Evolutionary conservation across 2,113 vertebrate species (phyloP).

Genomic region (Dendropsophus ebraccatus): DNA sequence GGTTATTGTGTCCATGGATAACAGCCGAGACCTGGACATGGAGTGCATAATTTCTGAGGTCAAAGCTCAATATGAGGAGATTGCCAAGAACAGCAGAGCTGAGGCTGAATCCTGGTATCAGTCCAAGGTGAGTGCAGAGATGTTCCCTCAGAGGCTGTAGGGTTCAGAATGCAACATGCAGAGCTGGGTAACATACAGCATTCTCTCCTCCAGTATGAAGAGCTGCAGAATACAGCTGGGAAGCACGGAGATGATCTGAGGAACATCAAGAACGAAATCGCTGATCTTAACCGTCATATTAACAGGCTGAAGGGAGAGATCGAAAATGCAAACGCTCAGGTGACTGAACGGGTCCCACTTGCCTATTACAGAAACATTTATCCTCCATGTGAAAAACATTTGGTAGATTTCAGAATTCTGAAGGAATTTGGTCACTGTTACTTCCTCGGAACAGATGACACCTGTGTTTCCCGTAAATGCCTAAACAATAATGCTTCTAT

Average conservation of each 20-base stretch:
- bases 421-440: no score
- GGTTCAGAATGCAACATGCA: no score
- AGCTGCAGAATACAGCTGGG: no score
- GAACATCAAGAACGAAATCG: conserved; percentile 74
- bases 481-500: background rate
- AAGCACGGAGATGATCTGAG: no score
- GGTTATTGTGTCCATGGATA: conserved; percentile 84
- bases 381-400: no score
- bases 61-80: conserved; percentile 81
- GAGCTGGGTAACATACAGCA: no score
- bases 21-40: conserved; percentile 80
- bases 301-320: conserved; percentile 77
- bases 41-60: conserved; percentile 81
- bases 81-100: conserved; percentile 75
- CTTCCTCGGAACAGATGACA: no score
- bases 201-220: conserved; percentile 34
- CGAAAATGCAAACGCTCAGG: conserved; percentile 79
- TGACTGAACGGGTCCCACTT: no score
- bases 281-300: conserved; percentile 77
- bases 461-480: background rate
- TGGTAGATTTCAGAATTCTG: no score
- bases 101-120: no score
- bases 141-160: no score
- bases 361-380: no score
- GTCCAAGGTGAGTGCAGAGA: background rate